phyloP scores from a whole-genome alignment of 2,888 invertebrate genomes.

The Folsomia manolachei region DNA sequence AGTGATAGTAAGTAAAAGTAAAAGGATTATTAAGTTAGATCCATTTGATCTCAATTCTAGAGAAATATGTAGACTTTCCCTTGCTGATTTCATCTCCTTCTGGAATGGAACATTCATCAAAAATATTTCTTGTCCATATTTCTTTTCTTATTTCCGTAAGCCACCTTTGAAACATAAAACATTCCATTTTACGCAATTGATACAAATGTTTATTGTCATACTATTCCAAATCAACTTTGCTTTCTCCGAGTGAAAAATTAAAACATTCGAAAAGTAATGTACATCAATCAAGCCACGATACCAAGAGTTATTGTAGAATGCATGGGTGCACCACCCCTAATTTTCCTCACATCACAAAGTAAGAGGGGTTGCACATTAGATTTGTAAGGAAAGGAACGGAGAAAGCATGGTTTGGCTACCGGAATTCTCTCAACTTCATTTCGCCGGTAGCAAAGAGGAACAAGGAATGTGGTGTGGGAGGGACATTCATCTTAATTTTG shows the following conservation, averaged over 20 bases:
- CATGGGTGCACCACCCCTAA: not conserved
- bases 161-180: not conserved
- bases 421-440: not conserved
- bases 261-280: no score
- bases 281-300: no score
- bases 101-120: constrained; percentile 4
- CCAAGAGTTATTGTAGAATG: no score
- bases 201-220: no score
- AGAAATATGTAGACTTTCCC: not conserved
- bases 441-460: not conserved
- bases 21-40: constrained; percentile 10
- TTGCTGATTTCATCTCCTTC: not conserved
- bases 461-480: no score
- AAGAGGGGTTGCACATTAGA: not conserved
- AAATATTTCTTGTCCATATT: not conserved
- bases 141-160: not conserved
- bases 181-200: no score
- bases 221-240: no score
- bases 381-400: not conserved
- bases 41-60: constrained; percentile 5
- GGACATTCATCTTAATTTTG: no score
- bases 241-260: no score
- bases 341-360: not conserved
- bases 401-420: not conserved
- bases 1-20: constrained; percentile 6